A percentile compares a stretch with the other conserved stretches of the same genome.
phyloP scores from a whole-genome alignment of 2,113 vertebrate species.

The Tachuris rubrigastra region DNA sequence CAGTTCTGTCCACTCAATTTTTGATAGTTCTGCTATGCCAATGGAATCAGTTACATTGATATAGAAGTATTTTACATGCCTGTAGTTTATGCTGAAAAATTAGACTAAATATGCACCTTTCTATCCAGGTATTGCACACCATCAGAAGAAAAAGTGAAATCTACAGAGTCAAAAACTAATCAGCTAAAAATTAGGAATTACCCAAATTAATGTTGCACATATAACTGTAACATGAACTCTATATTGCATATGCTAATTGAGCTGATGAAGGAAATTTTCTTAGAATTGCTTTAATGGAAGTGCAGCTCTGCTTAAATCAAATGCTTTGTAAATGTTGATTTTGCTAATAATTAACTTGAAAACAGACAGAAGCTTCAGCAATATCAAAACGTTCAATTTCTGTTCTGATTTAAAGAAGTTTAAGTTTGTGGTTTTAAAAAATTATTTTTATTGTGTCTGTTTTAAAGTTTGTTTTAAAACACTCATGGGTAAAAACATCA shows the following conservation, averaged over 20 bases:
- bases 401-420: background rate
- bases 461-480: background rate
- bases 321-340: background rate
- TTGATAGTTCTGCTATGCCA: background rate
- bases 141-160: background rate
- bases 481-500: background rate
- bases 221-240: background rate
- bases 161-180: background rate
- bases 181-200: background rate
- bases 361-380: background rate
- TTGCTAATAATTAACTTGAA: slow-evolving; percentile 32
- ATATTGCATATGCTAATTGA: background rate
- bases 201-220: background rate
- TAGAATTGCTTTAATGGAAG: background rate
- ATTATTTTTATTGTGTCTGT: background rate
- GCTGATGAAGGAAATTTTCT: background rate
- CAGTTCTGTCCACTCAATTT: background rate
- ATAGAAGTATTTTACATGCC: background rate
- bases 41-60: background rate
- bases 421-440: background rate
- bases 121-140: background rate
- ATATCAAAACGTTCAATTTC: background rate
- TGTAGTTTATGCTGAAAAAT: background rate
- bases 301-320: background rate
- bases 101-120: background rate